Percentiles rank a stretch among this genome's conserved stretches.
Conservation (phyloP, 2,888 invertebrate genomes). For the Sabatieria punctata region DNA sequence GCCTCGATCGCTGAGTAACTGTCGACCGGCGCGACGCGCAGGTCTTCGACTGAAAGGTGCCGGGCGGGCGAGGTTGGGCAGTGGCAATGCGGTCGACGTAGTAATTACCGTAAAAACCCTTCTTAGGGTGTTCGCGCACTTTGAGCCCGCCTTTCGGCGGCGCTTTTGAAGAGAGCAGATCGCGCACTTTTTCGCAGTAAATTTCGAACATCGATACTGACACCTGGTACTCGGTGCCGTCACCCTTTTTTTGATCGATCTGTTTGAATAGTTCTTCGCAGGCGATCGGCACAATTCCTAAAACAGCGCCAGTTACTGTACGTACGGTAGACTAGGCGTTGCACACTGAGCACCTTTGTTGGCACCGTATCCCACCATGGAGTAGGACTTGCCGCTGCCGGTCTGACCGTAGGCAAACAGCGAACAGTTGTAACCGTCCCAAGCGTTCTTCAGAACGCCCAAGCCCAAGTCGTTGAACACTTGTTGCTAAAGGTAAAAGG, state of each 20-base stretch:
- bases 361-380: conserved; percentile 41
- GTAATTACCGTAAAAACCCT: conserved; percentile 41
- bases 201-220: conserved; percentile 44
- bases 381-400: conserved; percentile 44
- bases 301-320: conserved; percentile 7
- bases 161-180: conserved; percentile 33
- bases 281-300: conserved; percentile 42
- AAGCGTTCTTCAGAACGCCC: conserved; percentile 41
- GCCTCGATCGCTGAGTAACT: conserved; percentile 39
- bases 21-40: conserved; percentile 34
- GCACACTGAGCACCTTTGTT: conserved; percentile 37
- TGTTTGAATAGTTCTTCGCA: conserved; percentile 41
- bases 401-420: conserved; percentile 45
- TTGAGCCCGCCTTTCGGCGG: conserved; percentile 37
- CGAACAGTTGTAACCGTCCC: conserved; percentile 43
- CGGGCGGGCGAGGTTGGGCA: not conserved
- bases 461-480: conserved; percentile 41
- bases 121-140: conserved; percentile 42
- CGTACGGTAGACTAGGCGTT: not conserved
- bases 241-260: conserved; percentile 35
- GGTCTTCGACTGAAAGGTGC: conserved; percentile 37
- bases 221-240: conserved; percentile 33
- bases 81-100: not conserved
- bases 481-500: conserved; percentile 33
- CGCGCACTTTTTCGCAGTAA: conserved; percentile 42